Conservation (phyloP, 2,797 vertebrate genomes). For the Epinephelus malabaricus region DNA sequence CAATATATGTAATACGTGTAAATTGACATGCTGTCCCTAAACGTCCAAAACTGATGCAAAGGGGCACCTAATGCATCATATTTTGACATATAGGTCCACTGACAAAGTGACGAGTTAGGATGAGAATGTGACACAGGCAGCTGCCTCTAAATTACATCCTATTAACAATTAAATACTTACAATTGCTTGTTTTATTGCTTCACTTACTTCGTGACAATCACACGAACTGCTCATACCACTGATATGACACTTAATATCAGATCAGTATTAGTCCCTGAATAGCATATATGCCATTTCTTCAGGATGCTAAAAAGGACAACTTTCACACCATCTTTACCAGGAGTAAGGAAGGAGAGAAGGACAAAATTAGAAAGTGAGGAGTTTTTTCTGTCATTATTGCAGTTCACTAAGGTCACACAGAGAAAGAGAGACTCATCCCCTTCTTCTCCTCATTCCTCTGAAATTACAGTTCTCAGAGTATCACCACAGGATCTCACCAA, state of each 20-base stretch:
- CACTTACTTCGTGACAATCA: background rate
- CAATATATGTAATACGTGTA: too few relatives aligned
- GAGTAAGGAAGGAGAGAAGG: background rate
- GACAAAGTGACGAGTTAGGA: too few relatives aligned
- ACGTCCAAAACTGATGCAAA: too few relatives aligned
- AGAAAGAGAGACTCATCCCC: constrained; percentile 12
- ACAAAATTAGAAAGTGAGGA: background rate
- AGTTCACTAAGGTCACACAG: constrained; percentile 39
- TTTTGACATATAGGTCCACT: too few relatives aligned
- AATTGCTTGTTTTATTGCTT: background rate
- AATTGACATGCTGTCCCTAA: too few relatives aligned
- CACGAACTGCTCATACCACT: background rate
- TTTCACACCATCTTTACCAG: background rate
- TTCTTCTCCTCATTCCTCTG: constrained; percentile 61
- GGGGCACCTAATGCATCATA: too few relatives aligned
- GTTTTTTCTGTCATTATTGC: background rate
- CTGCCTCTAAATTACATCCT: too few relatives aligned
- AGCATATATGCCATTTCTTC: background rate
- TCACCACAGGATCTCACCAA: constrained; percentile 53
- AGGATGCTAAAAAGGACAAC: too few relatives aligned
- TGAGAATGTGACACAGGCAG: too few relatives aligned
- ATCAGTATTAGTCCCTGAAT: background rate
- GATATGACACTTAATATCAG: background rate
- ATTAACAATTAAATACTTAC: too few relatives aligned
- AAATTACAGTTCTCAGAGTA: constrained; percentile 63